Evolutionary conservation across 2,113 vertebrate species (phyloP).

Genomic region (Hemiscyllium ocellatum): DNA sequence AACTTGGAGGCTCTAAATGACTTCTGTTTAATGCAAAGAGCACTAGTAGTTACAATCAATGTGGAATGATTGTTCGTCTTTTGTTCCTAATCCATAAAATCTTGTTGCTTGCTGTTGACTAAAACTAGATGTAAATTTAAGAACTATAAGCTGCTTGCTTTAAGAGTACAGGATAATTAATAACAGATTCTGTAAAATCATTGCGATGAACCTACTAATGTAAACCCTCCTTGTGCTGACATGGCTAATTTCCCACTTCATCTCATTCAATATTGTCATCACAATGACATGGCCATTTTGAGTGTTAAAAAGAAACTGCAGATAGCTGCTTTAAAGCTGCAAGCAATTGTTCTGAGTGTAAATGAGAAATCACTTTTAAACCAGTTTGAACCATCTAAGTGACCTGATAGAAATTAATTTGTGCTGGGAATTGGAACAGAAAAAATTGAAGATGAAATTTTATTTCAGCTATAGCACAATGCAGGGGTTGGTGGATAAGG

Average conservation of each 20-base stretch:
- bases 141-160: constrained; percentile 1
- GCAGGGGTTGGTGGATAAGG: neutral
- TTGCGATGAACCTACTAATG: neutral
- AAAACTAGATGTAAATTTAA: constrained; percentile 4
- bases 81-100: neutral
- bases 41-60: neutral
- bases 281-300: neutral
- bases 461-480: neutral
- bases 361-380: neutral
- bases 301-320: neutral
- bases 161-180: neutral
- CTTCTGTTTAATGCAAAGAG: neutral
- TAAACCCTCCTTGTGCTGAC: neutral
- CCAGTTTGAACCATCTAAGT: neutral
- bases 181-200: constrained; percentile 1
- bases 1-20: constrained; percentile 4
- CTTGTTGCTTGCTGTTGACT: neutral
- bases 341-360: neutral
- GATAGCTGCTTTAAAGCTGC: neutral
- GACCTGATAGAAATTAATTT: neutral
- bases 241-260: neutral
- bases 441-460: neutral
- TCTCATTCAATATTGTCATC: neutral
- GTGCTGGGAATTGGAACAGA: neutral
- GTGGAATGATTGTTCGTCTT: neutral